Conservation (phyloP, 2,113 vertebrate genomes). For the Antigone vipio region DNA sequence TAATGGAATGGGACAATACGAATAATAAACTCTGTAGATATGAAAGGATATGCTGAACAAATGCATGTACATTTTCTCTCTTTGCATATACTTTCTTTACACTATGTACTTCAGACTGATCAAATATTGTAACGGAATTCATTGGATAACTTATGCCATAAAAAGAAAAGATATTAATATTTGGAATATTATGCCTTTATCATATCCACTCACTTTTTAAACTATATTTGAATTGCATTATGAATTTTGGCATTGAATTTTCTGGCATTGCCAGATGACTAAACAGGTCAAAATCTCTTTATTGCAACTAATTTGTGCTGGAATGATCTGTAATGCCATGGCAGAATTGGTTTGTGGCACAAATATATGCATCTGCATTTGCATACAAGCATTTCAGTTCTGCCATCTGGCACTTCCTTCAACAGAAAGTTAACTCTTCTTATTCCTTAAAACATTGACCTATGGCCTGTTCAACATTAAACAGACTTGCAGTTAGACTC, state of each 20-base stretch:
- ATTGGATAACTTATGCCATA: neutral
- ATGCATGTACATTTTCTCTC: neutral
- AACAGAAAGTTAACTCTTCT: neutral
- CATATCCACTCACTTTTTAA: neutral
- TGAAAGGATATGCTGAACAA: neutral
- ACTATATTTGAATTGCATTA: neutral
- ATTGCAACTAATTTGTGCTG: neutral
- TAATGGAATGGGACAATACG: neutral
- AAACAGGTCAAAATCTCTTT: neutral
- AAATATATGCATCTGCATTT: neutral
- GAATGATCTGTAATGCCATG: neutral
- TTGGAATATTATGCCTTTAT: neutral
- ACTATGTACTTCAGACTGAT: neutral
- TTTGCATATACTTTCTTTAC: neutral
- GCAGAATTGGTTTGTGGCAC: neutral
- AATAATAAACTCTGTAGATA: neutral
- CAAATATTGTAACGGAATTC: slow-evolving; percentile 1
- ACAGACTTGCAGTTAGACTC: neutral
- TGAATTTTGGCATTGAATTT: neutral
- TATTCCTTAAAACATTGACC: neutral
- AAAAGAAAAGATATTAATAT: neutral
- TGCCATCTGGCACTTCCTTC: neutral
- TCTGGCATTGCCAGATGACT: neutral
- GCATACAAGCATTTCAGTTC: neutral
- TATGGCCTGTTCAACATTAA: neutral